phyloP scores from a whole-genome alignment of 2,888 invertebrate species.

The Chrysomela aeneicollis region DNA sequence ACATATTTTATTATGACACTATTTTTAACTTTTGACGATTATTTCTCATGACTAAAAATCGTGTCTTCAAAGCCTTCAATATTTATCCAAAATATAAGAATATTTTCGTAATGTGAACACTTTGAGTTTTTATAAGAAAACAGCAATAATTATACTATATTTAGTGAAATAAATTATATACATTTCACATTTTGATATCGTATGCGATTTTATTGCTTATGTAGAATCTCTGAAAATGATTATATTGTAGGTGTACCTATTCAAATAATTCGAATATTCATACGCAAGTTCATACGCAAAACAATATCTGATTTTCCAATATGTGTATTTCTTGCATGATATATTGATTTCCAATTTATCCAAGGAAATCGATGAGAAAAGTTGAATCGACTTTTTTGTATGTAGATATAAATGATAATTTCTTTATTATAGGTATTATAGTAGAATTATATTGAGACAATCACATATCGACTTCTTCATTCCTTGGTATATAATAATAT shows the following conservation, averaged over 20 bases:
- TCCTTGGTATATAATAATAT: slow-evolving; percentile 18
- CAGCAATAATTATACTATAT: slow-evolving; percentile 1
- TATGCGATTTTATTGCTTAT: slow-evolving; percentile 1
- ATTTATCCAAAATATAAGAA: neutral
- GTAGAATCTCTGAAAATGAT: neutral
- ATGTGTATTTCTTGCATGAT: no score
- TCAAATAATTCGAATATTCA: no score
- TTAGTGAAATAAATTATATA: slow-evolving; percentile 3
- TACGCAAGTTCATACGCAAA: neutral
- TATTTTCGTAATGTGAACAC: neutral
- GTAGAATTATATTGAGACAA: slow-evolving; percentile 29
- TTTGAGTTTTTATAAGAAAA: neutral
- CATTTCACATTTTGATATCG: neutral
- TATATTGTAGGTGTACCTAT: no score
- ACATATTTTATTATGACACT: no score
- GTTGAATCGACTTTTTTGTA: no score
- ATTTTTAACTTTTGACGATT: neutral
- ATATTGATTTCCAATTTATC: no score
- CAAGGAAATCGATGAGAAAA: no score
- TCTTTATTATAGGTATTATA: neutral
- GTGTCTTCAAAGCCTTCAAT: neutral
- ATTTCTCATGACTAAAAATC: neutral
- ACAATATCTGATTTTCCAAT: no score
- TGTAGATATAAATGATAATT: no score
- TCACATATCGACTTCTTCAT: slow-evolving; percentile 33